A percentile compares a stretch with the other conserved stretches of the same genome.
phyloP scores from a whole-genome alignment of 2,797 vertebrate genomes.

The Sphaeramia orbicularis region DNA sequence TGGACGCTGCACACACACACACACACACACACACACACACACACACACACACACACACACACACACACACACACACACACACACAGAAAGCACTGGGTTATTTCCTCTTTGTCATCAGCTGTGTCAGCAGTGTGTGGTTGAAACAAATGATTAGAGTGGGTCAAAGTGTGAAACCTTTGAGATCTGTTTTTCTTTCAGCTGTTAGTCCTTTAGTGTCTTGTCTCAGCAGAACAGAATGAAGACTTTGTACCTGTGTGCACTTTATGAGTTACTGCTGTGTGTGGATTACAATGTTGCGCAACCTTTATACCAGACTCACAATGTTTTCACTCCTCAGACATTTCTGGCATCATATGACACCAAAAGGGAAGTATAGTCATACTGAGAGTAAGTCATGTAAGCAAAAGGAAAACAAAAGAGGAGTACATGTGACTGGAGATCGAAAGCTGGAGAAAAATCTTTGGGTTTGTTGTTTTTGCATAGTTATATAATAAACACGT shows the following conservation, averaged over 20 bases:
- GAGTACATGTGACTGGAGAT: too few species aligned
- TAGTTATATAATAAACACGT: too few species aligned
- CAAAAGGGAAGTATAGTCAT: background rate
- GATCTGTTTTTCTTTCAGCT: background rate
- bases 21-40: constrained; percentile 14
- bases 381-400: constrained; percentile 29
- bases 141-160: constrained; percentile 1
- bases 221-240: background rate
- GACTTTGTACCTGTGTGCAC: constrained; percentile 3
- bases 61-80: constrained; percentile 36
- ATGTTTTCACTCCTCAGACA: background rate
- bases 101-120: constrained; percentile 18
- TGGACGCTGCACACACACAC: constrained; percentile 73
- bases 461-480: too few species aligned
- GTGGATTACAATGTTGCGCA: background rate
- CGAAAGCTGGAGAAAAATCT: too few species aligned
- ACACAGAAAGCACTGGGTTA: constrained; percentile 2
- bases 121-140: constrained; percentile 31
- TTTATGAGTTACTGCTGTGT: background rate
- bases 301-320: background rate
- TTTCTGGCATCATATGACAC: constrained; percentile 34
- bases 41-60: constrained; percentile 28
- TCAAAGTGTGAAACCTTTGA: constrained; percentile 56
- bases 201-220: background rate
- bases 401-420: background rate